Percentiles rank a stretch among this genome's conserved stretches.
phyloP scores from a whole-genome alignment of 2,113 vertebrate genomes.

The Isichthys henryi region DNA sequence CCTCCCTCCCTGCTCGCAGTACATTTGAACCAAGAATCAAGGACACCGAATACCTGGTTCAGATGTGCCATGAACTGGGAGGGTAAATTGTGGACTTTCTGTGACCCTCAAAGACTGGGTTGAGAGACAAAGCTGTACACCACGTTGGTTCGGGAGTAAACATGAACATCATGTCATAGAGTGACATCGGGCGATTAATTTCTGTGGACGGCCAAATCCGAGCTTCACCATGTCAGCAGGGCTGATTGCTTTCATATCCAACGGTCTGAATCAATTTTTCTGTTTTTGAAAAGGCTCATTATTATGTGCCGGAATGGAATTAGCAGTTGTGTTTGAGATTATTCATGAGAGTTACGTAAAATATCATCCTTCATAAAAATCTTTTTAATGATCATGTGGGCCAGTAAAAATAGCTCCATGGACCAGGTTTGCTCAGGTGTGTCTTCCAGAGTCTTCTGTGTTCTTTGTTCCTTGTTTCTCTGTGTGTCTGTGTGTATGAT shows the following conservation, averaged over 20 bases:
- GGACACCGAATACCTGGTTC: neutral
- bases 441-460: neutral
- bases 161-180: neutral
- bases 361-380: neutral
- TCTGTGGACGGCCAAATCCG: neutral
- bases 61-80: neutral
- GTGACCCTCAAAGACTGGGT: neutral
- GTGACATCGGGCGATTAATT: neutral
- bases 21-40: neutral
- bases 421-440: neutral
- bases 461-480: neutral
- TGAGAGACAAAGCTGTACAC: neutral
- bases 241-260: neutral
- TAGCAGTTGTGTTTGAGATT: neutral
- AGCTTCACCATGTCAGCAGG: neutral
- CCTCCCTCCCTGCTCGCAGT: neutral
- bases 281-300: neutral
- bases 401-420: neutral
- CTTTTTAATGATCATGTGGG: neutral
- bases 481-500: neutral
- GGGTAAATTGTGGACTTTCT: neutral
- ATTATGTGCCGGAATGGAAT: neutral
- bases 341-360: neutral
- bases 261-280: neutral
- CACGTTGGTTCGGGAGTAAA: neutral